Percentiles rank a stretch among this genome's conserved stretches.
Conservation (phyloP, 2,113 vertebrate species). For the Riparia riparia region DNA sequence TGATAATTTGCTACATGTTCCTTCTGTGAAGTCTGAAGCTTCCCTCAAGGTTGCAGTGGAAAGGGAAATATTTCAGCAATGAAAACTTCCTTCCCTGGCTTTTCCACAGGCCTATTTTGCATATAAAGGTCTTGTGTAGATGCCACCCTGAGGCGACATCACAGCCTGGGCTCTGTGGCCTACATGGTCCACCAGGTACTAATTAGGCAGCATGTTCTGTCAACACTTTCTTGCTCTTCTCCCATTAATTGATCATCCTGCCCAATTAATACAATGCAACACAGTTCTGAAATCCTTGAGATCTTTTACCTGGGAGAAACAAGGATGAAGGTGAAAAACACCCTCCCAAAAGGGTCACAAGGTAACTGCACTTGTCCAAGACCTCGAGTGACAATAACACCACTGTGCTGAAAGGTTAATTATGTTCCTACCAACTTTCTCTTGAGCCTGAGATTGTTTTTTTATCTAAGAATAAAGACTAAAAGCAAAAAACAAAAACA, state of each 20-base stretch:
- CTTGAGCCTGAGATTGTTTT: not conserved
- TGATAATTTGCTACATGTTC: rapidly evolving
- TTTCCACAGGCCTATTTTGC: slow-evolving; percentile 20
- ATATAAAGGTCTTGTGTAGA: slow-evolving; percentile 3
- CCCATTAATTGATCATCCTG: slow-evolving; percentile 81
- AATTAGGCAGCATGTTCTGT: slow-evolving; percentile 80
- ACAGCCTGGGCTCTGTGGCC: slow-evolving; percentile 62
- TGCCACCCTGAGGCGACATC: slow-evolving; percentile 22
- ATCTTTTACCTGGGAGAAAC: slow-evolving; percentile 45
- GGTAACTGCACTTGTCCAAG: not conserved
- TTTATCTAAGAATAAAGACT: not conserved
- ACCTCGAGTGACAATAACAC: not conserved
- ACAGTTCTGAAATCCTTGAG: slow-evolving; percentile 51
- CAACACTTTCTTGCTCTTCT: slow-evolving; percentile 71
- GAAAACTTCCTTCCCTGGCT: not conserved
- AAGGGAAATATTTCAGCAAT: not conserved
- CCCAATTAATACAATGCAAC: slow-evolving; percentile 73
- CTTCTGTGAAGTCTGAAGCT: not conserved
- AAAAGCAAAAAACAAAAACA: not conserved
- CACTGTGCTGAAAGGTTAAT: slow-evolving; percentile 35
- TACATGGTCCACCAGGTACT: slow-evolving; percentile 74
- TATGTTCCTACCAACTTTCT: not conserved
- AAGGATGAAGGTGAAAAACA: not conserved
- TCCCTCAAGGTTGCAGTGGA: not conserved
- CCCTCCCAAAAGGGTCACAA: slow-evolving; percentile 12